phyloP scores from a whole-genome alignment of 2,888 invertebrate species.

The Linnaemya vulpina region DNA sequence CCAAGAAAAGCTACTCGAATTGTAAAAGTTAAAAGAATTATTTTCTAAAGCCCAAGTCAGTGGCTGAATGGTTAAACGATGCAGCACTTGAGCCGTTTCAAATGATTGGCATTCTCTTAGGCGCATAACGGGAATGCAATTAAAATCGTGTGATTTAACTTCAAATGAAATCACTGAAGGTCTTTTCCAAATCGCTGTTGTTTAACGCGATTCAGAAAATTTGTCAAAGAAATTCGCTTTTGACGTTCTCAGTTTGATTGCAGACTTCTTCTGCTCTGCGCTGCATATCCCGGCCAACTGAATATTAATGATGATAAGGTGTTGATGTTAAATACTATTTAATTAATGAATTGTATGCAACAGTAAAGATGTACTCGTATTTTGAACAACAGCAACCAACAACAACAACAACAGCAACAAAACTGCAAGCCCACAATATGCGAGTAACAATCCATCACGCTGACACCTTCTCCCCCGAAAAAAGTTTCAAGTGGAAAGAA shows the following conservation, averaged over 20 bases:
- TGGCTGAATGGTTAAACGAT: background rate
- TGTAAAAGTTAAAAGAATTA: background rate
- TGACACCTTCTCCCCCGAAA: slow-evolving; percentile 52
- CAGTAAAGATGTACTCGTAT: slow-evolving; percentile 50
- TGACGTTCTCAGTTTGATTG: background rate
- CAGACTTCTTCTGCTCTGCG: background rate
- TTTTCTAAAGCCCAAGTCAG: background rate
- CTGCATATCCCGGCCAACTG: too few relatives aligned
- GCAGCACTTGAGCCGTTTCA: background rate
- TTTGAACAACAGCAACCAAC: slow-evolving; percentile 38
- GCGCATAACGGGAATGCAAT: background rate
- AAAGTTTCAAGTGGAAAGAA: background rate
- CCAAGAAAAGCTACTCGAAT: slow-evolving; percentile 46
- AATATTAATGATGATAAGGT: slow-evolving; percentile 81
- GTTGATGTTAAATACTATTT: slow-evolving; percentile 82
- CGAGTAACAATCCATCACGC: slow-evolving; percentile 74
- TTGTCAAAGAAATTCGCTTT: background rate
- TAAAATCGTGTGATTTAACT: background rate
- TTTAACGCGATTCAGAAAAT: background rate
- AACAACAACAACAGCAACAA: slow-evolving; percentile 9
- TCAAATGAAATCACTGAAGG: background rate
- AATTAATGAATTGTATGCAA: slow-evolving; percentile 80
- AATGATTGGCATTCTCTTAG: slow-evolving; percentile 18
- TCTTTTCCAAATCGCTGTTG: background rate
- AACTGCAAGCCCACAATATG: slow-evolving; percentile 71